phyloP scores from a whole-genome alignment of 2,797 vertebrate species.

The Phrynocephalus vlangalii region DNA sequence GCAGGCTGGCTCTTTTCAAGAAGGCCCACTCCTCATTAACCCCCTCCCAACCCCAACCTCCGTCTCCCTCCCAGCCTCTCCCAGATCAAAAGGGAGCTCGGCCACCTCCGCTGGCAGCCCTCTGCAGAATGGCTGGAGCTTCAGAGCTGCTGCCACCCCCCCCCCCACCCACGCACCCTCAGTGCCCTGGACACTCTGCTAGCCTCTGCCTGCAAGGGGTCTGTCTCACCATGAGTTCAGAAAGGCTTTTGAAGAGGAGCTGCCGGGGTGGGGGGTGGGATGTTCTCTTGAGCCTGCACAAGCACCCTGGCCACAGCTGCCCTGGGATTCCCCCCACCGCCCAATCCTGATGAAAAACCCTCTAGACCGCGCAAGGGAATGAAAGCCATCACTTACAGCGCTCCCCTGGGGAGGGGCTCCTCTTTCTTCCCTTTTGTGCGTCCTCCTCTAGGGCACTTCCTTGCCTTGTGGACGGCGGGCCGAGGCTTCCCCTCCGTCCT shows the following conservation, averaged over 20 bases:
- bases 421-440: constrained; percentile 30
- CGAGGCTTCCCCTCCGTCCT: constrained; percentile 21
- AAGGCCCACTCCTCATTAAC: not conserved
- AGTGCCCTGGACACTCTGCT: no score
- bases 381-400: constrained; percentile 28
- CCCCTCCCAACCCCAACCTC: not conserved
- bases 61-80: no score
- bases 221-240: no score
- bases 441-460: constrained; percentile 31
- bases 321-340: not conserved
- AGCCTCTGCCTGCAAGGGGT: not conserved
- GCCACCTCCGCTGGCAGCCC: not conserved
- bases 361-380: not conserved
- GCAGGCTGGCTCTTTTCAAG: not conserved
- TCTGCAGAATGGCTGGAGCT: not conserved
- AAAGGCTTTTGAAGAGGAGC: no score
- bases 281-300: no score
- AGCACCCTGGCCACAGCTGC: no score
- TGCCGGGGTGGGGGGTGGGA: no score
- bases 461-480: constrained; percentile 5
- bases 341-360: not conserved
- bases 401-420: not conserved
- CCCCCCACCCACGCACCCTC: no score
- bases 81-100: not conserved
- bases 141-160: no score